These are phyloP conservation scores for Gastrophysa polygoni DNA, from an alignment of 2,888 invertebrate species.

Conservation along the genomic window DNA sequence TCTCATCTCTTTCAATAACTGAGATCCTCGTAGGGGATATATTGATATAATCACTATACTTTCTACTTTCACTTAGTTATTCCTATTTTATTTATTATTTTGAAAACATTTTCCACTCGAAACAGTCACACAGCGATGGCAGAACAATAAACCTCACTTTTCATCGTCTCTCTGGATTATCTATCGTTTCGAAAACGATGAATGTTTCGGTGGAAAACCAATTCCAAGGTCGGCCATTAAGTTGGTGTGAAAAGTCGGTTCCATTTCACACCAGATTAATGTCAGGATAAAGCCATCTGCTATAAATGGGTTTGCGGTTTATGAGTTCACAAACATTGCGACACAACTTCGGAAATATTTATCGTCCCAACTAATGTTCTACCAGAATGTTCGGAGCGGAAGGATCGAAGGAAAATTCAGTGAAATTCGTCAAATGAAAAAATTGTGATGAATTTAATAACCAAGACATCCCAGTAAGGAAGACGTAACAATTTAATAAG, in stretches of 20 bases:
- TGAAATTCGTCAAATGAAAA: no score
- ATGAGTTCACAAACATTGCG: constrained; percentile 30
- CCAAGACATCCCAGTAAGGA: no score
- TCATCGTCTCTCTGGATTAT: background rate
- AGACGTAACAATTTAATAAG: no score
- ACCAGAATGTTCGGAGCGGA: no score
- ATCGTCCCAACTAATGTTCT: no score
- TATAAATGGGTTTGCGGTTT: constrained; percentile 34
- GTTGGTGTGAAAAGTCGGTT: constrained; percentile 32
- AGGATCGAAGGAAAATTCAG: no score
- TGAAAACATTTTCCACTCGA: background rate
- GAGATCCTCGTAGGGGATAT: no score
- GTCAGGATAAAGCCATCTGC: constrained; percentile 24
- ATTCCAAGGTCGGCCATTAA: constrained; percentile 18
- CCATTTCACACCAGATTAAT: constrained; percentile 40
- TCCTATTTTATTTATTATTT: no score
- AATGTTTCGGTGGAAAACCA: background rate
- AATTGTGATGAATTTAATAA: no score
- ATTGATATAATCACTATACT: no score
- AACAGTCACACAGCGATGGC: background rate
- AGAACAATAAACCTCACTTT: background rate
- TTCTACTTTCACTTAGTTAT: no score
- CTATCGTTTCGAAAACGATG: background rate
- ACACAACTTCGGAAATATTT: constrained; percentile 11
- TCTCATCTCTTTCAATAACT: no score